These are phyloP conservation scores for Cynocephalus volans DNA, from an alignment of 2,113 vertebrate genomes.

Conservation along the genomic window DNA sequence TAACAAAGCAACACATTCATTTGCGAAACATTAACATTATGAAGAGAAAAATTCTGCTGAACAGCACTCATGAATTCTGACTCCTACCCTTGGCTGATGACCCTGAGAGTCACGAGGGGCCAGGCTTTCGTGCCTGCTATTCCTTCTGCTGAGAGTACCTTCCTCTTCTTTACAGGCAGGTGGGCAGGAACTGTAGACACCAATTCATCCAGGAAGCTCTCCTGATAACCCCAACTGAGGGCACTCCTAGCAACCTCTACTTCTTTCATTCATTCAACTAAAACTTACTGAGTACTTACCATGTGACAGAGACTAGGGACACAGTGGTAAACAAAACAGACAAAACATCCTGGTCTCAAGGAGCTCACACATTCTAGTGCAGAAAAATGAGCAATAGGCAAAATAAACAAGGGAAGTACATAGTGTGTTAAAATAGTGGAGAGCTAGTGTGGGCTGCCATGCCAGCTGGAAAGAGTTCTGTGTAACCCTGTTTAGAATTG, in stretches of 20 bases:
- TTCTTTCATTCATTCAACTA: not conserved
- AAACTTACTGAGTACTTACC: not conserved
- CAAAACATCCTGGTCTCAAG: not conserved
- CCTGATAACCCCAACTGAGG: not conserved
- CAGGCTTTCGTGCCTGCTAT: not conserved
- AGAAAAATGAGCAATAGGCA: not conserved
- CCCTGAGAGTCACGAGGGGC: not conserved
- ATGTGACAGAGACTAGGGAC: not conserved
- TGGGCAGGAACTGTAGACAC: rapidly evolving
- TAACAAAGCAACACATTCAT: not conserved
- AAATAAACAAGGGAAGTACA: not conserved
- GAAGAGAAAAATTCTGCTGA: not conserved
- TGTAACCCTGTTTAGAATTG: not conserved
- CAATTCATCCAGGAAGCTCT: not conserved
- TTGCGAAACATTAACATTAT: not conserved
- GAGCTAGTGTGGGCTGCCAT: not conserved
- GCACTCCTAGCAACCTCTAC: rapidly evolving
- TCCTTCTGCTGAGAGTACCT: not conserved
- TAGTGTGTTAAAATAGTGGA: not conserved
- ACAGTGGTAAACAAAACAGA: not conserved
- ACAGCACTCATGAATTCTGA: not conserved
- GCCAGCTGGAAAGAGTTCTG: not conserved
- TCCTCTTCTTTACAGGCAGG: not conserved
- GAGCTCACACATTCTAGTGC: not conserved
- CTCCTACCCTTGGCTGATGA: not conserved